These are phyloP conservation scores for Neosilurus hyrtlii DNA, from an alignment of 2,797 vertebrate species.

Conservation along the genomic window DNA sequence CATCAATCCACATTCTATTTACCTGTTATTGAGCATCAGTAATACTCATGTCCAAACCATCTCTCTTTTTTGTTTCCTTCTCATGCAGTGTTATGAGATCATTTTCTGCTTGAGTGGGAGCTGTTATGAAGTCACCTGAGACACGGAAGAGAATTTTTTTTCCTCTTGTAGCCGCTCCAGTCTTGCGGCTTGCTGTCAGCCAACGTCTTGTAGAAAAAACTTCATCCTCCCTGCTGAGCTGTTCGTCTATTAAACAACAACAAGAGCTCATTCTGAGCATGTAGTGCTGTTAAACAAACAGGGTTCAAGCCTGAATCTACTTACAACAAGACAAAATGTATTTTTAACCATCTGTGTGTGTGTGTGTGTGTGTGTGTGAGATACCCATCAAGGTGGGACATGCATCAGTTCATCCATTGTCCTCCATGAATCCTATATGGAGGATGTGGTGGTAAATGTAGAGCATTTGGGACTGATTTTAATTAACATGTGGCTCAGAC, in stretches of 20 bases:
- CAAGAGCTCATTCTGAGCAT: background rate
- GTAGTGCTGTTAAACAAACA: too few relatives aligned
- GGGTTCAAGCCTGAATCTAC: background rate
- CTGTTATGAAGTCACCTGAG: background rate
- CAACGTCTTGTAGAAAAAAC: background rate
- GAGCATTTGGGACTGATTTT: background rate
- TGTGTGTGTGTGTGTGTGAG: background rate
- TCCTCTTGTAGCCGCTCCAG: background rate
- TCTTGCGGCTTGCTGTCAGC: background rate
- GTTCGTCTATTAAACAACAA: constrained; percentile 1
- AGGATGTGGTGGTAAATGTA: background rate
- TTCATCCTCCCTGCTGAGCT: background rate
- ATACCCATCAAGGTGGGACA: background rate
- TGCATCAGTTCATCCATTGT: background rate
- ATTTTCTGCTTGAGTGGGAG: background rate
- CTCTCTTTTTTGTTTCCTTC: background rate
- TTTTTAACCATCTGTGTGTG: background rate
- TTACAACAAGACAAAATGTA: background rate
- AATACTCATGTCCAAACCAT: background rate
- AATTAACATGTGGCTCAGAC: background rate
- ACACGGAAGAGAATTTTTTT: background rate
- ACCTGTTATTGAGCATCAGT: background rate
- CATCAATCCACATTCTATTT: background rate
- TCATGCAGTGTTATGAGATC: background rate
- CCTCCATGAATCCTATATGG: background rate